Percentiles rank a stretch among this genome's conserved stretches.
Conservation (phyloP, 1,140 invertebrate genomes). For the Dendrolimus punctatus region DNA sequence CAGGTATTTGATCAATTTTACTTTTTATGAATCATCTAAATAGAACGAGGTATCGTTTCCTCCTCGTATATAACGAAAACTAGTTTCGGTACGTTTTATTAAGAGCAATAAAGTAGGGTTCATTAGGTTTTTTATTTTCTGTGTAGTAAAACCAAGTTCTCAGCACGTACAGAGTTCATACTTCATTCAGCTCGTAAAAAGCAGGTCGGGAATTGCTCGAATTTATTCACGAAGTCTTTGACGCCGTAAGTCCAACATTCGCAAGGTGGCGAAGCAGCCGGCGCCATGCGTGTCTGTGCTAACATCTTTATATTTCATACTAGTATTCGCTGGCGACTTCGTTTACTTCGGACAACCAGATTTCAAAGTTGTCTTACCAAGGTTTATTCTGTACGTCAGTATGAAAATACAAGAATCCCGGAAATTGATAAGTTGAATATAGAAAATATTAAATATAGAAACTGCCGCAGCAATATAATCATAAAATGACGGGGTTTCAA, state of each 20-base stretch:
- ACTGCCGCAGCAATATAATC: too few species aligned
- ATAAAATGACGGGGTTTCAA: too few species aligned
- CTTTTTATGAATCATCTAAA: constrained; percentile 12
- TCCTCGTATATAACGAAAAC: constrained; percentile 11
- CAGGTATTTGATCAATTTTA: neutral
- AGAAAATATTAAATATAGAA: too few species aligned
- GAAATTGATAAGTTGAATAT: too few species aligned
- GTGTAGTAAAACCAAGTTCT: constrained; percentile 23
- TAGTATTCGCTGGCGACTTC: too few species aligned
- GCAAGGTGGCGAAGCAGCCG: neutral
- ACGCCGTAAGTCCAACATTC: neutral
- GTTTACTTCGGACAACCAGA: too few species aligned
- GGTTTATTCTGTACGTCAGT: too few species aligned
- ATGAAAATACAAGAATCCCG: too few species aligned
- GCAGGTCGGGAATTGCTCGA: constrained; percentile 20
- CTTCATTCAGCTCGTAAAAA: constrained; percentile 31
- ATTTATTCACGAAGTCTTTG: constrained; percentile 25
- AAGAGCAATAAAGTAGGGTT: constrained; percentile 28
- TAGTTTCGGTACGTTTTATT: constrained; percentile 30
- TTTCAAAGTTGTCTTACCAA: too few species aligned
- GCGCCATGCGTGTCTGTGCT: too few species aligned
- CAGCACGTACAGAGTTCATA: constrained; percentile 28
- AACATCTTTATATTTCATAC: too few species aligned
- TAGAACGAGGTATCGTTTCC: constrained; percentile 14
- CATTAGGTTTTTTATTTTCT: constrained; percentile 37